Base-by-base conservation (phyloP, 2,888 invertebrate genomes). In the Hemicrepidius hirtus region DNA sequence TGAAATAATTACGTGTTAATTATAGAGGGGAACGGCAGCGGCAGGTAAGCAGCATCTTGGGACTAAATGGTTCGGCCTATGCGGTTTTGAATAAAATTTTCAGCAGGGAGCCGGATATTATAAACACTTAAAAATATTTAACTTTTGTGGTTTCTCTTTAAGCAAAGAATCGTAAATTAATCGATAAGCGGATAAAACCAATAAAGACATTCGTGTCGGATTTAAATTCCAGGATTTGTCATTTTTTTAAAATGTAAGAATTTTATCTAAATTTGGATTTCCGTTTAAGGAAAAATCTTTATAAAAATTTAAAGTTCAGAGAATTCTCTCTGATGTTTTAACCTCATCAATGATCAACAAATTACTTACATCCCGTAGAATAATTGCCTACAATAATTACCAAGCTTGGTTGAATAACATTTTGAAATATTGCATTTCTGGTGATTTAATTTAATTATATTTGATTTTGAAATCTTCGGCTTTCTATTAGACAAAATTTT, bases 1-100 rank as follows among this genome's bases (percentile, higher is more conserved):
- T 65, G 65, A 69, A 69, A 73, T 73, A 73, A 73, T 69, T 73
- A 69, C 65, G 65, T 73, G 73, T 69, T 73, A 75, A 75, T 75
- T 75, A 75, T 71, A 73, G 69, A 37, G 66, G 55, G 50, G 67
- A 68, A 65, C 65, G 57, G 50, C 69, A 73, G 63, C 55, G 62
- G 55, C 71, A 68, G 71, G 67, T 71, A 67, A 57, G 32, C 57
- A 57, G 57, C 57, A 37, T 57, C 57, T 57, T 12, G 20, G 37
- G 13, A 18, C 32, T 55, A 55, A 55, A 55, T 32, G 55, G 55
- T 35, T 16, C 55, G 28, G 55, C 32, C 7, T 28, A 32, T 55
- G 55, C 32, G 55, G 32, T 35, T 32, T 35, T 28, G 18, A 35
- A 35, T 18, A 35, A 55, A 55, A 55, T 10, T 18, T 32, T 55